Conservation (phyloP, 2,888 invertebrate genomes). For the Macrosoma leucophasiata region DNA sequence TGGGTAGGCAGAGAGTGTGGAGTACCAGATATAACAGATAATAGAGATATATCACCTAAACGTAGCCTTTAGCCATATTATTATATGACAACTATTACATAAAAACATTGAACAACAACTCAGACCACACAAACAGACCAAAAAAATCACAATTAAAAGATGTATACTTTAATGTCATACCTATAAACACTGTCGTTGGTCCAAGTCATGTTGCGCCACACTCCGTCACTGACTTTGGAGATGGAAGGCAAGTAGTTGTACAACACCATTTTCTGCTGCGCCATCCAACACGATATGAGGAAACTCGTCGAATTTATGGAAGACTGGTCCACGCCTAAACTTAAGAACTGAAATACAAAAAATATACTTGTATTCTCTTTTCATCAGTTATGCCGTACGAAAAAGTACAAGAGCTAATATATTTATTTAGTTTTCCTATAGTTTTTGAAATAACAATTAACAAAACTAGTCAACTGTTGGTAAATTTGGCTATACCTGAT, state of each 20-base stretch:
- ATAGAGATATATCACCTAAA: too few relatives aligned
- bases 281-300: constrained; percentile 78
- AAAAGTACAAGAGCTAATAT: too few relatives aligned
- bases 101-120: too few relatives aligned
- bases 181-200: constrained; percentile 71
- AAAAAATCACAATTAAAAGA: not conserved
- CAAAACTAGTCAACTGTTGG: too few relatives aligned
- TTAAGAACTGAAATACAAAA: constrained; percentile 55
- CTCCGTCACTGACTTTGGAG: constrained; percentile 62
- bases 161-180: constrained; percentile 31
- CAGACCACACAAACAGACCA: too few relatives aligned
- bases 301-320: constrained; percentile 79
- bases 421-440: too few relatives aligned
- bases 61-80: too few relatives aligned
- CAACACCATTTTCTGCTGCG: constrained; percentile 52
- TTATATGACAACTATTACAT: too few relatives aligned
- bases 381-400: not conserved
- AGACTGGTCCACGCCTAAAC: constrained; percentile 79
- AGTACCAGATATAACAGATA: not conserved
- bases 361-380: not conserved
- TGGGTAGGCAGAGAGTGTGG: too few relatives aligned
- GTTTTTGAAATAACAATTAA: too few relatives aligned
- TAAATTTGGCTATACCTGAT: too few relatives aligned
- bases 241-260: constrained; percentile 83
- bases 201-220: constrained; percentile 78